Conservation (phyloP, 2,888 invertebrate species). For the Drosophila niveifrons region DNA sequence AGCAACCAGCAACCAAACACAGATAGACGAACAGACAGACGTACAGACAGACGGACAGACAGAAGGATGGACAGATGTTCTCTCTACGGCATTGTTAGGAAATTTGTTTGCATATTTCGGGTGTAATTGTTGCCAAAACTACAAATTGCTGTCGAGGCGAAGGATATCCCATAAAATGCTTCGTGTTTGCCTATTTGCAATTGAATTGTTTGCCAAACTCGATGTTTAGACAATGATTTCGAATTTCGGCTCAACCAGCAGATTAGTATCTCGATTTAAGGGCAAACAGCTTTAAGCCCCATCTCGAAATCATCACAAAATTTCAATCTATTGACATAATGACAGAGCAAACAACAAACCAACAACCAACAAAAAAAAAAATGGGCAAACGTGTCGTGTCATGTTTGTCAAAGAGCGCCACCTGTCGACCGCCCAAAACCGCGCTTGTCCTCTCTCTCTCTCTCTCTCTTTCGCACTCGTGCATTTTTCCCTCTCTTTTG, state of each 20-base stretch:
- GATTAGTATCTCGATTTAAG: slow-evolving; percentile 27
- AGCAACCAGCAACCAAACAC: neutral
- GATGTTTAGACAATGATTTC: slow-evolving; percentile 28
- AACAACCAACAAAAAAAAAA: too few relatives aligned
- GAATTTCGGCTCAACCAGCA: slow-evolving; percentile 27
- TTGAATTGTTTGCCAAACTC: slow-evolving; percentile 45
- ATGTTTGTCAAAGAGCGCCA: slow-evolving; percentile 62
- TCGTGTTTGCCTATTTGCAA: slow-evolving; percentile 39
- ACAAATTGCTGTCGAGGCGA: slow-evolving; percentile 44
- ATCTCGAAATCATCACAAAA: slow-evolving; percentile 24
- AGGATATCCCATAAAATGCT: slow-evolving; percentile 16
- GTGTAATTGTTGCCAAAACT: slow-evolving; percentile 57
- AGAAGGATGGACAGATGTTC: slow-evolving; percentile 16
- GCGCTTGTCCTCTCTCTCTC: neutral
- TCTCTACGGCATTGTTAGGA: slow-evolving; percentile 43
- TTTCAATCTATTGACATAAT: slow-evolving; percentile 56
- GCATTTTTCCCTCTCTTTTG: neutral
- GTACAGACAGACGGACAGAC: neutral
- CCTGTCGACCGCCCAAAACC: slow-evolving; percentile 47
- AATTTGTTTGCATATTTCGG: slow-evolving; percentile 65
- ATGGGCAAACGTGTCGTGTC: slow-evolving; percentile 48
- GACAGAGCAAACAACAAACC: slow-evolving; percentile 54
- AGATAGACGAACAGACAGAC: slow-evolving; percentile 9
- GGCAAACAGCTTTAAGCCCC: slow-evolving; percentile 5
- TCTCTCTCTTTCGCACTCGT: neutral